Evolutionary conservation across 2,113 vertebrate species (phyloP), one percentile per base, ranked within the genome.

Genomic region (Cryptomyrus ogoouensis): DNA sequence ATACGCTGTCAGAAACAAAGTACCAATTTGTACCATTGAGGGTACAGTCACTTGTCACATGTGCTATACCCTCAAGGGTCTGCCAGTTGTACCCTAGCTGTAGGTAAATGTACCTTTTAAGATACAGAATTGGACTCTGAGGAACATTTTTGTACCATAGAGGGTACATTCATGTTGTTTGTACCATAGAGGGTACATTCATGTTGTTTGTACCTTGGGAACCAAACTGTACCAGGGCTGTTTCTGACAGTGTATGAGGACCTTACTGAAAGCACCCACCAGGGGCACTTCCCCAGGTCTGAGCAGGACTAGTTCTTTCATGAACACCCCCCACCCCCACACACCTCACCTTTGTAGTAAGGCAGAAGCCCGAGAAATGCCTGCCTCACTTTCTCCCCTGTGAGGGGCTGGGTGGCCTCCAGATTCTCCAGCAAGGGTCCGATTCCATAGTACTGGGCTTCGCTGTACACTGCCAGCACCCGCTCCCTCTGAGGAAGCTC

Each of bases 291-390:
- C 44, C 15, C 46, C 44, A 84, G 47, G 47, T 84, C 39, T 39
- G 24, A 47, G 83, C 70, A 77, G 70, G 31, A 77, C 10, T 15
- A 47, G 39, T 62, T 62, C 2, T 83, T 44, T 39, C 83, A 47
- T 2, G 47, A n/a, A 19, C 46, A n/a, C 46, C 24, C 44, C 49
- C 49, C 24, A n/a, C 27, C 13, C 5, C n/a, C 84, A 31, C 46
- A 17, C 49, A 17, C 35, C 95, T 95, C 92, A 97, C 97, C 96
- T 96, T 96, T 97, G 94, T 97, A 97, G 93, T 97, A 97, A 9
- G 97, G 97, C 96, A 97, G 96, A 56, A 97, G 95, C 85, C 96
- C 96, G 92, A 97, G 94, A 90, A 97, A 97, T 0, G 97, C 96
- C 91, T 97, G 96, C 91, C 97, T 94, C 89, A 97, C 97, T 93